Conservation (phyloP, 2,113 vertebrate species). For the Stomatorhinus ivindoensis region DNA sequence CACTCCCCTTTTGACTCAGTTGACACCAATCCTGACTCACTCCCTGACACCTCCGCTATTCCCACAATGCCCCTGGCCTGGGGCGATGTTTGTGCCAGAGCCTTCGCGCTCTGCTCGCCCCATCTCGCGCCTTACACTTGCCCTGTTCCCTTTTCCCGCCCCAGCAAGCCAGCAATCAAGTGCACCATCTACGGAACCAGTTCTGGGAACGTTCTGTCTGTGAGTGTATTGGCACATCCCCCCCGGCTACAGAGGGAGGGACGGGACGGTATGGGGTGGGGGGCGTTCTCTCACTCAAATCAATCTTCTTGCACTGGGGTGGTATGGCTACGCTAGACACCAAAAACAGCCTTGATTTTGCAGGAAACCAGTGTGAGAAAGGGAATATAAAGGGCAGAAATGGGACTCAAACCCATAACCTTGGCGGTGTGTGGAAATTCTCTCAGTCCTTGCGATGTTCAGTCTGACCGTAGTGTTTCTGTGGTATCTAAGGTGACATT, state of each 20-base stretch:
- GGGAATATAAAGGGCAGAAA: neutral
- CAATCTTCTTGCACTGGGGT: neutral
- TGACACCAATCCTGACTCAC: constrained; percentile 33
- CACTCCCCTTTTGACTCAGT: constrained; percentile 41
- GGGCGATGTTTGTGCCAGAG: neutral
- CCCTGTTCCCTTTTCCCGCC: neutral
- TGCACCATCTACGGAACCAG: neutral
- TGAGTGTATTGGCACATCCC: neutral
- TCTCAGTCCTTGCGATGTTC: neutral
- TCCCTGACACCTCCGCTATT: constrained; percentile 1
- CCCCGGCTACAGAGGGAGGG: neutral
- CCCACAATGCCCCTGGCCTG: neutral
- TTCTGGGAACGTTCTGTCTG: neutral
- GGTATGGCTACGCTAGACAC: neutral
- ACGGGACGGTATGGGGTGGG: no score
- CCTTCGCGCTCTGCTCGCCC: neutral
- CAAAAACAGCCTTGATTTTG: neutral
- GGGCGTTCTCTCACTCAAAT: neutral
- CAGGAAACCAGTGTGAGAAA: neutral
- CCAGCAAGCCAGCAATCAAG: neutral
- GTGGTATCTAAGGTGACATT: no score
- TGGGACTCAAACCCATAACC: neutral
- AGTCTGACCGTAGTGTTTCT: neutral
- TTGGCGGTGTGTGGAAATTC: neutral
- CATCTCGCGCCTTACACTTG: neutral